A percentile compares a stretch with the other conserved stretches of the same genome.
Evolutionary conservation across 2,888 invertebrate species (phyloP).

Genomic region (Rhynchonema sp.): DNA sequence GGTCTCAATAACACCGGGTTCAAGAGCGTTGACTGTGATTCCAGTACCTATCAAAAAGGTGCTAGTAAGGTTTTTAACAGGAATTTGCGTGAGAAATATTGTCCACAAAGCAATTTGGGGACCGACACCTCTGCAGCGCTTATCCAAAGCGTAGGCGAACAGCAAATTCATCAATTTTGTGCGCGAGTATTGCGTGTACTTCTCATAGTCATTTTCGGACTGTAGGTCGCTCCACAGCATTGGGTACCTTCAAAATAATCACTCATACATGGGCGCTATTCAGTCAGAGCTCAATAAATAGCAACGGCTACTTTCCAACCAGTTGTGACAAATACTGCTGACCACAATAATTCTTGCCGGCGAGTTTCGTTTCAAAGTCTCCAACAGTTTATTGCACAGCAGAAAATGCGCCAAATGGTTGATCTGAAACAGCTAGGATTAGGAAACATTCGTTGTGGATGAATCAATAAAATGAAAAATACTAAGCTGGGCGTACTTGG

Average conservation of each 20-base stretch:
- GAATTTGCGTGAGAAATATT: too few species aligned
- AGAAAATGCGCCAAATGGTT: constrained; percentile 25
- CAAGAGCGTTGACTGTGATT: constrained; percentile 2
- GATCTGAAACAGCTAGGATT: too few species aligned
- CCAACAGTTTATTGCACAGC: constrained; percentile 15
- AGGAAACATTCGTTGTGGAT: too few species aligned
- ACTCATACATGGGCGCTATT: neutral
- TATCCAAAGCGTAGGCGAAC: constrained; percentile 21
- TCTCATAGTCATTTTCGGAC: constrained; percentile 21
- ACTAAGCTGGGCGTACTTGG: too few species aligned
- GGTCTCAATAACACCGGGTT: constrained; percentile 7
- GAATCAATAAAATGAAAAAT: too few species aligned
- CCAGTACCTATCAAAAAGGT: neutral
- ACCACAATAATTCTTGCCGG: constrained; percentile 20
- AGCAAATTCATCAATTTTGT: constrained; percentile 24
- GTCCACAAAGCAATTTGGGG: neutral
- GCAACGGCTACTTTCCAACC: constrained; percentile 10
- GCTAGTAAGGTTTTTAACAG: too few species aligned
- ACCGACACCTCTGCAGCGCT: too few species aligned
- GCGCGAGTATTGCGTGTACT: constrained; percentile 24
- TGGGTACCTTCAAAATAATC: constrained; percentile 1
- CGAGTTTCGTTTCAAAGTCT: constrained; percentile 15
- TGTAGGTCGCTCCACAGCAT: constrained; percentile 21
- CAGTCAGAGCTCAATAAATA: neutral
- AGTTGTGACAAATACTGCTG: constrained; percentile 22